phyloP scores from a whole-genome alignment of 2,888 invertebrate species.

The Bibio marci region DNA sequence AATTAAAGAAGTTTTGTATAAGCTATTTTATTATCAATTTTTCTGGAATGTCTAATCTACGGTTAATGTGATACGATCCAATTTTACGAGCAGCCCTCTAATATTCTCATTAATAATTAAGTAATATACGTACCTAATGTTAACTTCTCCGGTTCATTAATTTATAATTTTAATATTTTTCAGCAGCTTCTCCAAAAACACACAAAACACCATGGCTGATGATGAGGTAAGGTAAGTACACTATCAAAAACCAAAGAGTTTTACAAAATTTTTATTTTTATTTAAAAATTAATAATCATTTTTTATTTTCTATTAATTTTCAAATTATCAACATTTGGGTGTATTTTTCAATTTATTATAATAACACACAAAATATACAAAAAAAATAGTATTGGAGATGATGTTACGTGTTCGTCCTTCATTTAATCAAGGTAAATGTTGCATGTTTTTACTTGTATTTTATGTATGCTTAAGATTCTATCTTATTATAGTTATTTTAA shows the following conservation, averaged over 20 bases:
- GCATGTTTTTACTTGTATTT: conserved; percentile 4
- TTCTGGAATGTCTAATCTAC: too few relatives aligned
- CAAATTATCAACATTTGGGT: background rate
- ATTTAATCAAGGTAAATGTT: conserved; percentile 4
- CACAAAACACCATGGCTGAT: conserved; percentile 59
- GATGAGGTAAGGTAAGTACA: conserved; percentile 81
- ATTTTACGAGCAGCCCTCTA: too few relatives aligned
- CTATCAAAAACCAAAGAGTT: conserved; percentile 1
- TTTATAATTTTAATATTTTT: too few relatives aligned
- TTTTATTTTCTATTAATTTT: background rate
- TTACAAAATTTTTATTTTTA: conserved; percentile 9
- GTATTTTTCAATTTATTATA: background rate
- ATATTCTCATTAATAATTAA: too few relatives aligned
- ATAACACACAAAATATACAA: background rate
- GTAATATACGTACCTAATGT: too few relatives aligned
- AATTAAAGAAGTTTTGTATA: too few relatives aligned
- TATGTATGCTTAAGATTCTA: too few relatives aligned
- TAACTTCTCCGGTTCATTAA: too few relatives aligned
- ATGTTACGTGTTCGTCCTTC: background rate
- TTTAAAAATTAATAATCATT: conserved; percentile 1
- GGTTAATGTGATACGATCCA: too few relatives aligned
- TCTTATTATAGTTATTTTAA: too few relatives aligned
- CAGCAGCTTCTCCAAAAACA: conserved; percentile 1
- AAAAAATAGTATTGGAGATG: background rate
- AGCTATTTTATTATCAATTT: too few relatives aligned